These are phyloP conservation scores for Hemichromis elongatus DNA, from an alignment of 2,113 vertebrate genomes.

Conservation along the genomic window DNA sequence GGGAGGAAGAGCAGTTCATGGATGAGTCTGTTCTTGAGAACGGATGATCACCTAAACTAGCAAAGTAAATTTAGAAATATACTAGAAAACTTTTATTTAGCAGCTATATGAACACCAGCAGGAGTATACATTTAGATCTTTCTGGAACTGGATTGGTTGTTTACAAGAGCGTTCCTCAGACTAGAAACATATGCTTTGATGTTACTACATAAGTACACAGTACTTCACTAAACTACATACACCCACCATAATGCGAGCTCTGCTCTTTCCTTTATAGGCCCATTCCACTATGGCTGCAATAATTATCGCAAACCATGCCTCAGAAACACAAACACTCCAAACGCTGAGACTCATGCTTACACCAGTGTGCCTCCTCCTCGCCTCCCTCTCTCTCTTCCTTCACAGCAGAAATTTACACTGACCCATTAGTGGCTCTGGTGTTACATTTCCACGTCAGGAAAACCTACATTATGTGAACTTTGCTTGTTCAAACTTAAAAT, in stretches of 20 bases:
- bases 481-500: neutral
- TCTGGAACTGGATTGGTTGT: neutral
- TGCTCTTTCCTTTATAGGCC: constrained; percentile 44
- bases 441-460: neutral
- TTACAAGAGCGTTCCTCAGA: neutral
- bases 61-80: neutral
- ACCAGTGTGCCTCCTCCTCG: neutral
- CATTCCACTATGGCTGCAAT: constrained; percentile 50
- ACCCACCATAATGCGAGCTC: constrained; percentile 22
- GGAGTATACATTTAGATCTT: neutral
- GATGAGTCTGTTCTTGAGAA: neutral
- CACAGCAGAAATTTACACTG: neutral
- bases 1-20: neutral
- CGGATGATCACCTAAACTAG: neutral
- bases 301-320: constrained; percentile 60
- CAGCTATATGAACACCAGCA: neutral
- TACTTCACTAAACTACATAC: neutral
- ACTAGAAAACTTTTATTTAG: neutral
- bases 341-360: constrained; percentile 18
- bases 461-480: neutral
- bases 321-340: constrained; percentile 52
- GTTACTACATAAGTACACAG: neutral
- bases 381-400: neutral
- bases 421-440: neutral
- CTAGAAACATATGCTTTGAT: neutral